phyloP scores from a whole-genome alignment of 2,113 vertebrate species.

The Anser brachyrhynchus region DNA sequence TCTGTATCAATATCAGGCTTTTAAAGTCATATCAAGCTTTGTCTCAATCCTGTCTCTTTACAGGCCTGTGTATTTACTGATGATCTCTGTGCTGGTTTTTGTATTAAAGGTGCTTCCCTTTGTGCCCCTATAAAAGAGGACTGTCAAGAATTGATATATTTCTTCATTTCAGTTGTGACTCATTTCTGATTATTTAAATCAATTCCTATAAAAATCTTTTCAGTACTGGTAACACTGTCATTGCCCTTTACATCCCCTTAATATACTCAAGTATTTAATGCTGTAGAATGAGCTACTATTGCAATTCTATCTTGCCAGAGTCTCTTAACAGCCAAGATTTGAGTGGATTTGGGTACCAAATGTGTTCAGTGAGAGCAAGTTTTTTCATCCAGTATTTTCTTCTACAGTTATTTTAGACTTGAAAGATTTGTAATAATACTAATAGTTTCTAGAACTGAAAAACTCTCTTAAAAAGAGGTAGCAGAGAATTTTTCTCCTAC shows the following conservation, averaged over 20 bases:
- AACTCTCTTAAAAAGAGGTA: neutral
- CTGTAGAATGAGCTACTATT: neutral
- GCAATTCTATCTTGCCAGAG: neutral
- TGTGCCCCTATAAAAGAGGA: neutral
- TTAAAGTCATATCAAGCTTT: neutral
- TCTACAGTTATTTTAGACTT: neutral
- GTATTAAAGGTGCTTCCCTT: neutral
- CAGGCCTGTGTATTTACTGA: neutral
- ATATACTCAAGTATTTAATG: neutral
- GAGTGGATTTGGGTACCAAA: neutral
- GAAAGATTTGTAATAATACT: neutral
- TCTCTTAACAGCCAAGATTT: neutral
- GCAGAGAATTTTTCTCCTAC: neutral
- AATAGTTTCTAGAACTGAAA: neutral
- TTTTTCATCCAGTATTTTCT: neutral
- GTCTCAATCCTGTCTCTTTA: neutral
- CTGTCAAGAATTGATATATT: neutral
- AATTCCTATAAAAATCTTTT: neutral
- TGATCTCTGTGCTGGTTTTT: neutral
- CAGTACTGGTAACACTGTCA: neutral
- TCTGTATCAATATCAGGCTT: neutral
- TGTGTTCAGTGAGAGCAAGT: neutral
- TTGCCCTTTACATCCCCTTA: neutral
- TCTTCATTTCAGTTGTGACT: neutral
- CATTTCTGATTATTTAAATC: neutral